phyloP scores from a whole-genome alignment of 2,888 invertebrate species.

The Platycheirus rosarum region DNA sequence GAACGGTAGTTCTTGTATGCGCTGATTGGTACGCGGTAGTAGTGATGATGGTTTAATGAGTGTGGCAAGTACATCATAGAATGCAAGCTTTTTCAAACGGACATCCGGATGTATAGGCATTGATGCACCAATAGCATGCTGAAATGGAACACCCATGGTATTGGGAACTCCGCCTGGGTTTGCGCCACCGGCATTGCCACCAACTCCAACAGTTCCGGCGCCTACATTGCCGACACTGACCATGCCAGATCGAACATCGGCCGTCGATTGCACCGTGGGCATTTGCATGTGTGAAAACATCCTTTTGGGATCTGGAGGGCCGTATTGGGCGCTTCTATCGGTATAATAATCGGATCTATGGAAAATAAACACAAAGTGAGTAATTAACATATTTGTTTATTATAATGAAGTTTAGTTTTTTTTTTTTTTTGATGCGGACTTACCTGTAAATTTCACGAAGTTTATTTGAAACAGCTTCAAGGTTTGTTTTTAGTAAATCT shows the following conservation, averaged over 20 bases:
- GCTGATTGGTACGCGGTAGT: conserved; percentile 87
- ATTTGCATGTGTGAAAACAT: conserved; percentile 82
- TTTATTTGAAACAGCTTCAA: conserved; percentile 85
- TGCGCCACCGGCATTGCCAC: conserved; percentile 81
- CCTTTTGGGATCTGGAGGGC: conserved; percentile 79
- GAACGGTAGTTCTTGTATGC: conserved; percentile 93
- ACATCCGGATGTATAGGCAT: conserved; percentile 97
- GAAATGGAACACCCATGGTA: conserved; percentile 82
- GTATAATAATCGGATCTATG: conserved; percentile 75
- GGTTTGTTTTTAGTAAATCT: conserved; percentile 87
- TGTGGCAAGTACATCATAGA: conserved; percentile 94
- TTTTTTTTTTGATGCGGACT: too few species aligned
- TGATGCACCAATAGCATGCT: conserved; percentile 82
- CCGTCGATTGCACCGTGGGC: conserved; percentile 79
- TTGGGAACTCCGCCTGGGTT: conserved; percentile 68
- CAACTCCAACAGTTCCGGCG: conserved; percentile 63
- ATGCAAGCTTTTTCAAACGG: conserved; percentile 94
- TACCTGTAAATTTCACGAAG: conserved; percentile 83
- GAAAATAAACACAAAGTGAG: background rate
- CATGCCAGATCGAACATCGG: conserved; percentile 75
- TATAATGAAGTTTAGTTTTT: background rate
- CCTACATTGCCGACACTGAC: conserved; percentile 76
- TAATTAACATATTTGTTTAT: background rate
- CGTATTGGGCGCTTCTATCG: conserved; percentile 74
- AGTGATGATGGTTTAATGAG: conserved; percentile 95